Percentiles rank a stretch among this genome's conserved stretches.
phyloP scores from a whole-genome alignment of 2,113 vertebrate species.

The Trinectes maculatus region DNA sequence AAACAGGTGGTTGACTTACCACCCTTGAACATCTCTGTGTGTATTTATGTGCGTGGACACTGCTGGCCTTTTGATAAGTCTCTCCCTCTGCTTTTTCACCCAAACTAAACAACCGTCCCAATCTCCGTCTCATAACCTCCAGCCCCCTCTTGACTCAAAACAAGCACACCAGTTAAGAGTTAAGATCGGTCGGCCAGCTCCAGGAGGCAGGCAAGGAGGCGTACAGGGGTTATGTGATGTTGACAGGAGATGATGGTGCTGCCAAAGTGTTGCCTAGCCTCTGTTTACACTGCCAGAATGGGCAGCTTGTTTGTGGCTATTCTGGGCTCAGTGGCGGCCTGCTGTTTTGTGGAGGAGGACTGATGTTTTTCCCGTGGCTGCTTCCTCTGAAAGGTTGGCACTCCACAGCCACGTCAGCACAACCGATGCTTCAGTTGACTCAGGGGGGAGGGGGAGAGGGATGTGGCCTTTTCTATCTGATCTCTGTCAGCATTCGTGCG shows the following conservation, averaged over 20 bases:
- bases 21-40: not conserved
- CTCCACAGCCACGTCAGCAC: conserved; percentile 78
- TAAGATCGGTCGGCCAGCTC: conserved; percentile 7
- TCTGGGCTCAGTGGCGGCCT: conserved; percentile 61
- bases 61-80: conserved; percentile 6
- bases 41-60: not conserved
- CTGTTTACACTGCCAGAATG: conserved; percentile 53
- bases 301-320: conserved; percentile 65
- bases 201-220: conserved; percentile 3
- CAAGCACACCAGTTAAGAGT: conserved; percentile 23
- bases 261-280: conserved; percentile 36
- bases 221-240: conserved; percentile 43
- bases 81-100: conserved; percentile 6
- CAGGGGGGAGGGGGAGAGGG: conserved; percentile 36
- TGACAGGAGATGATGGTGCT: conserved; percentile 40
- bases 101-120: conserved; percentile 14
- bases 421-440: conserved; percentile 66
- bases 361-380: conserved; percentile 66
- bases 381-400: conserved; percentile 73
- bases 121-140: conserved; percentile 2
- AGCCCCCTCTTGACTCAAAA: conserved; percentile 13
- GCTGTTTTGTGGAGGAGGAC: conserved; percentile 49
- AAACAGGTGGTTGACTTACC: conserved; percentile 8
- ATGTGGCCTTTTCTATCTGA: conserved; percentile 80
- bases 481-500: conserved; percentile 77